Base-by-base conservation (phyloP, 1,140 invertebrate genomes). In the Drosophila paulistorum region DNA sequence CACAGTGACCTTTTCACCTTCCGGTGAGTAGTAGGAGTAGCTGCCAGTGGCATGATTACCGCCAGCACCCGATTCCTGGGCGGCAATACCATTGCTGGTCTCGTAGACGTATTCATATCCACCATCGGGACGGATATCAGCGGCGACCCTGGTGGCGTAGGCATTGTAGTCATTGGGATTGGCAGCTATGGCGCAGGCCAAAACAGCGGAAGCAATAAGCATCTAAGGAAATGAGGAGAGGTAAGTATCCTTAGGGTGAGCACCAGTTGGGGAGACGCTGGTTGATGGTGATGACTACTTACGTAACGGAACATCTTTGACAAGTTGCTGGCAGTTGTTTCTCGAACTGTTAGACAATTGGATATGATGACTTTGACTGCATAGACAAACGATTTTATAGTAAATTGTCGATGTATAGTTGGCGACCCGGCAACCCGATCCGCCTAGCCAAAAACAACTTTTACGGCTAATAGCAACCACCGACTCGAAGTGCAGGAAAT, bases 81-180 rank as follows among this genome's bases (percentile, higher is more conserved):
- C 94, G 61, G 92, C 85, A 71, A 95, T 94, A 7, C 94, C 94
- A 81, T 95, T 94, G 37, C 92, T 94, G 64, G 94, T 94, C 69
- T 94, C 90, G 70, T 94, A 95, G 1, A 5, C 23, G 37, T 73
- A 85, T 1, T 62, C 41, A 68, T 91, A 92, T 74, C 93, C 94
- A 63, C 93, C 94, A 70, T 94, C 93, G 39, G 93, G 93, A 69
- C 92, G 90, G 66, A 94, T 92, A 69, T 94, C 93, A 17, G 92
- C 91, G 41, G 87, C 91, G 65, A 93, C 93, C n/a, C 57, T 74
- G 17, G 73, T 54, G 26, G 74, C 65, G 10, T 72, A 69, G 45
- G 78, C 81, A 13, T 51, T 20, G 7, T 42, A 54, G 55, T 83
- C 86, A 66, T 17, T 64, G 37, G 51, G 23, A 20, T 71, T 10